phyloP scores from a whole-genome alignment of 2,113 vertebrate species.

The Holacanthus passer region DNA sequence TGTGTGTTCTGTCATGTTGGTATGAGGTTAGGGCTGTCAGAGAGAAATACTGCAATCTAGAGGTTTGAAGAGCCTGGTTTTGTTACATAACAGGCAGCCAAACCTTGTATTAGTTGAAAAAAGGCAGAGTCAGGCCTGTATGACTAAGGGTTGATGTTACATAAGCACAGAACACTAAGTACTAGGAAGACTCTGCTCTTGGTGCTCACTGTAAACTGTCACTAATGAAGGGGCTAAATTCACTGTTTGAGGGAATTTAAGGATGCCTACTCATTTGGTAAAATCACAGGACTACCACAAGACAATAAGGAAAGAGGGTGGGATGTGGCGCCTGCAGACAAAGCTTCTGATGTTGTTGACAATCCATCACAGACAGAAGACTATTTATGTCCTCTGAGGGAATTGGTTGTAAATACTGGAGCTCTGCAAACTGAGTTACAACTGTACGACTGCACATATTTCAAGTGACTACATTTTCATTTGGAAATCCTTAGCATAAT shows the following conservation, averaged over 20 bases:
- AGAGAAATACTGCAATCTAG: conserved; percentile 61
- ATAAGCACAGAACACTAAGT: conserved; percentile 61
- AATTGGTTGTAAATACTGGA: neutral
- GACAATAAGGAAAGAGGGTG: neutral
- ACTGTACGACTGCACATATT: neutral
- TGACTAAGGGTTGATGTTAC: conserved; percentile 77
- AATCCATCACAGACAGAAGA: conserved; percentile 9
- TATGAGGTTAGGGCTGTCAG: conserved; percentile 8
- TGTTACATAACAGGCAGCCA: conserved; percentile 72
- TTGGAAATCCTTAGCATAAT: neutral
- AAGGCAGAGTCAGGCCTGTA: conserved; percentile 50
- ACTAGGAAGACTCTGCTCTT: conserved; percentile 15
- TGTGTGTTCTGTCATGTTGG: neutral
- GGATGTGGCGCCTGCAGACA: too few relatives aligned
- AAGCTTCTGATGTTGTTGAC: conserved; percentile 3
- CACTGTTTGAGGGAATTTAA: neutral
- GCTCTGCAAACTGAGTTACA: neutral
- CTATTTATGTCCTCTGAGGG: conserved; percentile 3
- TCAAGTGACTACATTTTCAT: neutral
- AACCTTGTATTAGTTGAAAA: conserved; percentile 48
- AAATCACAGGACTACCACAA: neutral
- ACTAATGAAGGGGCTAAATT: neutral
- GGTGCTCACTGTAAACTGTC: conserved; percentile 21
- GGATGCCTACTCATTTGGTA: neutral
- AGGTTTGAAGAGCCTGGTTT: conserved; percentile 42